phyloP scores from a whole-genome alignment of 2,888 invertebrate genomes.

The Xestia sexstrigata region DNA sequence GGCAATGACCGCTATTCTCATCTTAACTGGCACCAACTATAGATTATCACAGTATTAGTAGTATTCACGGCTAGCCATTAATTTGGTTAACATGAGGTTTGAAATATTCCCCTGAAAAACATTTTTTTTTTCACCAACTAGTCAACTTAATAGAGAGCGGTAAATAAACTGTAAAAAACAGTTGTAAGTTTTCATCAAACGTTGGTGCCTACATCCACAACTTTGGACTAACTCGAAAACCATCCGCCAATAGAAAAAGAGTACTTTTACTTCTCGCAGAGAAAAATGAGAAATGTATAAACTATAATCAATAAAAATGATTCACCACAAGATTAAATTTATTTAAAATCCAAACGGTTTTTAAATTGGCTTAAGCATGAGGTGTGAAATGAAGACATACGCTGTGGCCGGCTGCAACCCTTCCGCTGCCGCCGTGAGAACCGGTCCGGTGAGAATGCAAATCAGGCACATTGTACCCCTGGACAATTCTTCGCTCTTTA shows the following conservation, averaged over 20 bases:
- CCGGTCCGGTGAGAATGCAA: conserved; percentile 86
- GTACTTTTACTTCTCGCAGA: not conserved
- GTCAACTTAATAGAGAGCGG: too few species aligned
- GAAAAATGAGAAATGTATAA: not conserved
- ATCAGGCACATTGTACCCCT: conserved; percentile 82
- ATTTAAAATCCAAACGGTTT: conserved; percentile 42
- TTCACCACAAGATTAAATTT: conserved; percentile 25
- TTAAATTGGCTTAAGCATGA: conserved; percentile 44
- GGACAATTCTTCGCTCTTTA: conserved; percentile 85
- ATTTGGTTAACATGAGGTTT: not conserved
- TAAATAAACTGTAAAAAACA: too few species aligned
- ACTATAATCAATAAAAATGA: not conserved
- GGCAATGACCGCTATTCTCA: too few species aligned
- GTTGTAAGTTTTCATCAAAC: not conserved
- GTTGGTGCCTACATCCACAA: not conserved
- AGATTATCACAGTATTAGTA: too few species aligned
- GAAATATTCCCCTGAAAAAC: not conserved
- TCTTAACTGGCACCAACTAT: too few species aligned
- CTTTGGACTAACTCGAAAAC: not conserved
- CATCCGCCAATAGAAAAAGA: not conserved
- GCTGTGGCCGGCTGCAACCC: conserved; percentile 70
- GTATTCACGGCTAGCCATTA: too few species aligned
- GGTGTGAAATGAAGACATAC: conserved; percentile 70
- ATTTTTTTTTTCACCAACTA: not conserved
- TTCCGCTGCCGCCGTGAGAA: conserved; percentile 77